Percentiles rank a stretch among this genome's conserved stretches.
These are phyloP conservation scores for Noctuana brunneofusca DNA, from an alignment of 2,888 invertebrate species.

Conservation along the genomic window DNA sequence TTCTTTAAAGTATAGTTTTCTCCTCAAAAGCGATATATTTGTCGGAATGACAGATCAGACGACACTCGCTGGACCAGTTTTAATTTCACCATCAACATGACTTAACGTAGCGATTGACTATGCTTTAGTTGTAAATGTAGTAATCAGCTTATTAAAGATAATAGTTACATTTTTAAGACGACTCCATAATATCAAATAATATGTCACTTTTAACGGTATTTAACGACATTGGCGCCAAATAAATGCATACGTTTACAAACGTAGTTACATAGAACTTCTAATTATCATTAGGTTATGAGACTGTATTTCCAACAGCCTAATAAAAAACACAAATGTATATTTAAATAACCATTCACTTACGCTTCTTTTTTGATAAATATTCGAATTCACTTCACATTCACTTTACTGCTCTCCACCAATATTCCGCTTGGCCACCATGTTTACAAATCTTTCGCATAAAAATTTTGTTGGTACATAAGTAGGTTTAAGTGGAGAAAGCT, in stretches of 20 bases:
- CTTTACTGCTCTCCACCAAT: constrained; percentile 36
- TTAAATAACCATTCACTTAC: constrained; percentile 53
- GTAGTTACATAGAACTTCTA: constrained; percentile 39
- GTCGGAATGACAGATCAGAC: constrained; percentile 77
- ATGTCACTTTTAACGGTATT: constrained; percentile 68
- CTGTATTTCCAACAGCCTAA: constrained; percentile 18
- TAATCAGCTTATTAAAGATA: not conserved
- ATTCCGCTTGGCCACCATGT: constrained; percentile 74
- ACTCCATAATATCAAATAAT: not conserved
- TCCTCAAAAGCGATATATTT: constrained; percentile 55
- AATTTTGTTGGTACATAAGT: constrained; percentile 54
- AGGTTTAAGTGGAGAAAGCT: constrained; percentile 65
- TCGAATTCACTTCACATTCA: constrained; percentile 36
- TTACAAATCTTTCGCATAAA: constrained; percentile 79
- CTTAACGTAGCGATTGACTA: constrained; percentile 36
- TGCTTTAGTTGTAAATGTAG: not conserved
- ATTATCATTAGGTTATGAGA: constrained; percentile 40
- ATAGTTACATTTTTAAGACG: constrained; percentile 3
- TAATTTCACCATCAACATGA: constrained; percentile 54
- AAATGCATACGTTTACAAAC: constrained; percentile 79
- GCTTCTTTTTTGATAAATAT: constrained; percentile 40
- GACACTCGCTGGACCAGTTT: constrained; percentile 78
- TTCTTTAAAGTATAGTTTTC: constrained; percentile 47
- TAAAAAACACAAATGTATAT: constrained; percentile 29
- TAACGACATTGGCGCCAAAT: constrained; percentile 80